Evolutionary conservation across 2,113 vertebrate genomes (phyloP).

Genomic region (Thinocorus orbignyianus): DNA sequence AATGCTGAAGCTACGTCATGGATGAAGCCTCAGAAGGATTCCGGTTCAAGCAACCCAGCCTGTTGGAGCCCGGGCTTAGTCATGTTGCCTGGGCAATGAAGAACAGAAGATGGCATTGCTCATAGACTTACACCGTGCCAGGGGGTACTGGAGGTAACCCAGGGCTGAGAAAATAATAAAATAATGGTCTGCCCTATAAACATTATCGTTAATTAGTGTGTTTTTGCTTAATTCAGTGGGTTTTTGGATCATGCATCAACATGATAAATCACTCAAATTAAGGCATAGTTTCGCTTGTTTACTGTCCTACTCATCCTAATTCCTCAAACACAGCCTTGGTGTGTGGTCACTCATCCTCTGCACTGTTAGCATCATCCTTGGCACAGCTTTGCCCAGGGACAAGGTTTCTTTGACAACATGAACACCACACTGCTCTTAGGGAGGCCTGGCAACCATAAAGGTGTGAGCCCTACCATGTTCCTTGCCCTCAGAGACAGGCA

Average conservation of each 20-base stretch:
- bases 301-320: background rate
- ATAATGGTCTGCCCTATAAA: background rate
- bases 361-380: accelerated
- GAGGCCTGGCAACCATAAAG: background rate
- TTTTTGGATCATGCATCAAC: background rate
- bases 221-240: background rate
- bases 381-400: background rate
- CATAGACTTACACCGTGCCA: background rate
- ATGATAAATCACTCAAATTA: background rate
- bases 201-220: background rate
- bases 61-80: background rate
- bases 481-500: background rate
- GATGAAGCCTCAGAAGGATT: slow-evolving; percentile 22
- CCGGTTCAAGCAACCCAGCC: background rate
- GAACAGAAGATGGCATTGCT: background rate
- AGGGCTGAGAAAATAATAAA: background rate
- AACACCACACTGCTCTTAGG: background rate
- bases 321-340: background rate
- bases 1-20: background rate
- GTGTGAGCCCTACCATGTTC: accelerated
- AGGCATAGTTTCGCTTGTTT: background rate
- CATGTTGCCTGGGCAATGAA: background rate
- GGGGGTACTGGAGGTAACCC: background rate
- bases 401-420: background rate
- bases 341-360: background rate